Conservation (phyloP, 2,888 invertebrate species). For the Trichogramma dendrolimi region DNA sequence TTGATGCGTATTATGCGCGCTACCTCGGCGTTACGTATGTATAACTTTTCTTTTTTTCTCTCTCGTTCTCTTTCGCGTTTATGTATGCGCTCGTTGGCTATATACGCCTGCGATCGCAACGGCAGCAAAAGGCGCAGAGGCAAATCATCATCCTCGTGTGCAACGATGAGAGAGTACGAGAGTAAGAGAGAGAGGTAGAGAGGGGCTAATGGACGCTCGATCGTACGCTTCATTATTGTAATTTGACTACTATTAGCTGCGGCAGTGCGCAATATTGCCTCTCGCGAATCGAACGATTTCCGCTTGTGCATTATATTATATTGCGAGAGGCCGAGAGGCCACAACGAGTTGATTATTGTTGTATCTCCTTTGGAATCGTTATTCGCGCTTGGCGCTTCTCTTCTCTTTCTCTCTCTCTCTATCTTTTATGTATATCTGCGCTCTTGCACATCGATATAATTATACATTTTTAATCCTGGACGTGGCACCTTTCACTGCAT, state of each 20-base stretch:
- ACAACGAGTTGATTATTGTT: conserved; percentile 5
- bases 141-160: conserved; percentile 23
- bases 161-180: conserved; percentile 25
- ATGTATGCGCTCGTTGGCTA: conserved; percentile 4
- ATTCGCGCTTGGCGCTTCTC: no score
- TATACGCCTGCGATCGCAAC: not conserved
- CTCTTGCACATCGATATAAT: no score
- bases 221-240: conserved; percentile 44
- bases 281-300: not conserved
- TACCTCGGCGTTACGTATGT: not conserved
- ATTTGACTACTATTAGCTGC: conserved; percentile 41
- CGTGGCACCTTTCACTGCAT: no score
- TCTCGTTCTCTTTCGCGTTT: not conserved
- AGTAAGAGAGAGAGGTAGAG: conserved; percentile 10
- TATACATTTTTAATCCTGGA: no score
- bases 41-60: conserved; percentile 5
- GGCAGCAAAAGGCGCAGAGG: not conserved
- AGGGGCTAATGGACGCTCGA: conserved; percentile 42
- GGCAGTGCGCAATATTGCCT: not conserved
- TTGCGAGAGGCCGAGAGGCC: conserved; percentile 3
- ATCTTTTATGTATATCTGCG: no score
- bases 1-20: conserved; percentile 8
- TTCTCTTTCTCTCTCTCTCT: no score
- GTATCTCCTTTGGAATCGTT: not conserved
- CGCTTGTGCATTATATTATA: not conserved